phyloP scores from a whole-genome alignment of 2,113 vertebrate species.

The Litocranius walleri region DNA sequence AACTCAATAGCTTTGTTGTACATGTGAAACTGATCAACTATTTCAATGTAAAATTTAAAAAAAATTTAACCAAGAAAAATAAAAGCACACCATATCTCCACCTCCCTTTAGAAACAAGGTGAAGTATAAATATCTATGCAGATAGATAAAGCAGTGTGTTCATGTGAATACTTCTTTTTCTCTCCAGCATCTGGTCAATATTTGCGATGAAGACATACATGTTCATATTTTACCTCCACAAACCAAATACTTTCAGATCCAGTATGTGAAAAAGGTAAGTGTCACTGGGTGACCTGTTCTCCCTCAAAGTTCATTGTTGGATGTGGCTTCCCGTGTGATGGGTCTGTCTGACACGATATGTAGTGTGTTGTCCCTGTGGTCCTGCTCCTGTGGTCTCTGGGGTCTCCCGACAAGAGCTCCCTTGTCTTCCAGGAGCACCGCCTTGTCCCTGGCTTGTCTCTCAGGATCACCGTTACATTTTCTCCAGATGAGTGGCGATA shows the following conservation, averaged over 20 bases:
- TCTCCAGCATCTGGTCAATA: conserved; percentile 90
- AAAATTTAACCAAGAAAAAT: background rate
- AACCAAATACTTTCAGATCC: conserved; percentile 91
- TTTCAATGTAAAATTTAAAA: background rate
- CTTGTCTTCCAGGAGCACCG: conserved; percentile 81
- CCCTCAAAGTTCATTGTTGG: accelerated
- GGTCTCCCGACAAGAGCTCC: background rate
- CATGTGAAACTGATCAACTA: background rate
- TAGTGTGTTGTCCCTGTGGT: background rate
- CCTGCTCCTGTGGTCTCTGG: background rate
- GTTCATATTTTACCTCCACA: conserved; percentile 91
- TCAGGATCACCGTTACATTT: conserved; percentile 85
- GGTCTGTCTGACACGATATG: accelerated
- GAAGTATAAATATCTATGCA: background rate
- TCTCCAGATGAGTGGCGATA: conserved; percentile 93
- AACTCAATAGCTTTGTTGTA: background rate
- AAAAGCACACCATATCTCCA: background rate
- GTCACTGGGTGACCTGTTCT: accelerated
- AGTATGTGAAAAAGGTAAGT: conserved; percentile 90
- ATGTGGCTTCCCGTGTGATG: accelerated
- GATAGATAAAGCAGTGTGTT: background rate
- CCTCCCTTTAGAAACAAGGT: background rate
- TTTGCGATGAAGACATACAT: conserved; percentile 84
- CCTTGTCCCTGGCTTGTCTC: conserved; percentile 91
- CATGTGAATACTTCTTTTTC: conserved; percentile 43